Evolutionary conservation across 2,797 vertebrate species (phyloP).

Genomic region (Myotis vivesi): DNA sequence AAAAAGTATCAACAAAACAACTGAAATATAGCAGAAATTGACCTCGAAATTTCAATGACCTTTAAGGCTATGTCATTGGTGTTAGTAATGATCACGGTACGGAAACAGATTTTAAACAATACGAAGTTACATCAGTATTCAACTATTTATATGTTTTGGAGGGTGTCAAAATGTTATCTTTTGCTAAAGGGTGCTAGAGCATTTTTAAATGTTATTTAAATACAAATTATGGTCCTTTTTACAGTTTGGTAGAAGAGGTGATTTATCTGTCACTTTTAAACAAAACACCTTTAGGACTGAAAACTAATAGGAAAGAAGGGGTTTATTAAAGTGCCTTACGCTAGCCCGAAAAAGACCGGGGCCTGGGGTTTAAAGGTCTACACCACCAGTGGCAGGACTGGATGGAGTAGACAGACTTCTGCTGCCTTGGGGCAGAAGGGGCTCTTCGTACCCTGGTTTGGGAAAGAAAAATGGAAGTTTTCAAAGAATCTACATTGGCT

Average conservation of each 20-base stretch:
- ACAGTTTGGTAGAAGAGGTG: not conserved
- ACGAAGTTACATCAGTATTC: not conserved
- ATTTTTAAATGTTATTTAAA: constrained; percentile 11
- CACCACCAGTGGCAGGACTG: not conserved
- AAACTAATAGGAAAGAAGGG: not conserved
- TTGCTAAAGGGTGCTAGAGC: not conserved
- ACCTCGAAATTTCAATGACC: not conserved
- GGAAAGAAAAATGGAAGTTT: not conserved
- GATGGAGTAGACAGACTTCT: not conserved
- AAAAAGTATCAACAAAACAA: not conserved
- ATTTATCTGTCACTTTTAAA: not conserved
- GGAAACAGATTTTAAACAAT: not conserved
- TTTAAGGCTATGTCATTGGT: not conserved
- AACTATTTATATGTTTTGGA: not conserved
- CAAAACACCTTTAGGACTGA: not conserved
- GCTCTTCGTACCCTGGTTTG: not conserved
- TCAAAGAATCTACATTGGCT: not conserved
- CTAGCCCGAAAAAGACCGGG: not conserved
- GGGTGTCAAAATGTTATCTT: not conserved
- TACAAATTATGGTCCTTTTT: constrained; percentile 15
- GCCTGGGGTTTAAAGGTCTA: no score
- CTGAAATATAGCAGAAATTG: not conserved
- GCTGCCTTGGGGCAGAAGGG: not conserved
- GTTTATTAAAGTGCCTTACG: not conserved
- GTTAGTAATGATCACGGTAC: not conserved